phyloP scores from a whole-genome alignment of 2,797 vertebrate genomes.

The Xenentodon cancila region DNA sequence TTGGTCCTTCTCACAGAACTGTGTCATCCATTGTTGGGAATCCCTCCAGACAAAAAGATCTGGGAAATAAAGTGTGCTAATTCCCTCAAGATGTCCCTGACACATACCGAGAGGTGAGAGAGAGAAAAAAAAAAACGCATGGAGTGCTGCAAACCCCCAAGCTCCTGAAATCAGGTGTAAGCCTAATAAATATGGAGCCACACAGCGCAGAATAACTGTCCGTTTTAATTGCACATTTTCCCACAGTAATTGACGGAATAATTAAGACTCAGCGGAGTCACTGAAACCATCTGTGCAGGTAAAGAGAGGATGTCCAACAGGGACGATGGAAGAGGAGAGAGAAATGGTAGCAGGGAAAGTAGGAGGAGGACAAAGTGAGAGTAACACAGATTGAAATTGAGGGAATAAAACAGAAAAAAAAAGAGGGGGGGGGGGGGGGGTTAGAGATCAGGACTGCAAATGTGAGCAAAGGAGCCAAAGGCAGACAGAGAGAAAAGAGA shows the following conservation, averaged over 20 bases:
- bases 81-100: conserved; percentile 55
- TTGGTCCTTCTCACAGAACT: conserved; percentile 41
- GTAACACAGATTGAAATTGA: too few relatives aligned
- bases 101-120: conserved; percentile 48
- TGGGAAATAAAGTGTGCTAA: conserved; percentile 54
- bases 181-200: conserved; percentile 76
- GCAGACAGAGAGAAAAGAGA: not conserved
- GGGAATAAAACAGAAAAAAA: too few relatives aligned
- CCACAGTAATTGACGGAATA: conserved; percentile 82
- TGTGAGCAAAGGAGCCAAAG: conserved; percentile 21
- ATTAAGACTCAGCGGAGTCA: conserved; percentile 84
- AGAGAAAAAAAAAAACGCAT: conserved; percentile 14
- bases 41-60: conserved; percentile 45
- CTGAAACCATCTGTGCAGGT: conserved; percentile 81
- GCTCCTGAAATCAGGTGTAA: conserved; percentile 70
- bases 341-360: conserved; percentile 19
- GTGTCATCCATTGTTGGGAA: conserved; percentile 47
- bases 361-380: conserved; percentile 4
- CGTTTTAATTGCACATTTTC: conserved; percentile 81
- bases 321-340: conserved; percentile 15
- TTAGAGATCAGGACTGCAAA: conserved; percentile 36
- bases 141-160: conserved; percentile 43
- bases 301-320: conserved; percentile 55
- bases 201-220: conserved; percentile 63
- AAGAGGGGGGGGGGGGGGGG: not conserved